These are phyloP conservation scores for Antechinus flavipes DNA, from an alignment of 2,113 vertebrate genomes.

Conservation along the genomic window DNA sequence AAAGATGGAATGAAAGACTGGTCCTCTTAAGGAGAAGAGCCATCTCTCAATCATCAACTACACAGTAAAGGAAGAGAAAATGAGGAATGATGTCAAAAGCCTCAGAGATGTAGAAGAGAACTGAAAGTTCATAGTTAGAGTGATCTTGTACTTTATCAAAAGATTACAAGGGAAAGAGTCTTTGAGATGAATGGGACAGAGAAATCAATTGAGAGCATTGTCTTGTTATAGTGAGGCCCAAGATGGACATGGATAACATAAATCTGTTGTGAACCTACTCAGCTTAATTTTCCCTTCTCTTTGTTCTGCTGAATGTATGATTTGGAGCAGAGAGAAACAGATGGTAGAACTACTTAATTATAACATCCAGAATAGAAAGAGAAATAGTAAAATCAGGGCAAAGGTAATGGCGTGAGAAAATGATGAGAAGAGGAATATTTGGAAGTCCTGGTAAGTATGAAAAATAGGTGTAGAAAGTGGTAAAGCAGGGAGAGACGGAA, in stretches of 20 bases:
- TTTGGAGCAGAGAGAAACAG: not conserved
- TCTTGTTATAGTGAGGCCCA: not conserved
- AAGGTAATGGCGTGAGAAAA: not conserved
- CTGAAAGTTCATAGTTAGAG: not conserved
- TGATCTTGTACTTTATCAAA: not conserved
- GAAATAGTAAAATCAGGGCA: too few species aligned
- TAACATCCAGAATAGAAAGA: not conserved
- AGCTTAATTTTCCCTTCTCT: not conserved
- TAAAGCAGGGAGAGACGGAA: not conserved
- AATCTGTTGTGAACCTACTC: too few species aligned
- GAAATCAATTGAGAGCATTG: not conserved
- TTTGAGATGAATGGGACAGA: not conserved
- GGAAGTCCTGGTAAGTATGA: not conserved
- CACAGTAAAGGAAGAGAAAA: not conserved
- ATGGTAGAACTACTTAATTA: not conserved
- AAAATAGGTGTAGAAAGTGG: not conserved
- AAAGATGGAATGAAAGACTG: not conserved
- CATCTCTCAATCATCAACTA: not conserved
- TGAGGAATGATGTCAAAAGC: not conserved
- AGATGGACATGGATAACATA: not conserved
- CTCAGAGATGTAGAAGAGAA: not conserved
- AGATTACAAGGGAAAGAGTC: not conserved
- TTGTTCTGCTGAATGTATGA: not conserved
- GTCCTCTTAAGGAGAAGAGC: not conserved
- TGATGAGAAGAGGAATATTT: not conserved